Evolutionary conservation across 1,140 invertebrate genomes (phyloP).

Genomic region (Cotesia chilonis): DNA sequence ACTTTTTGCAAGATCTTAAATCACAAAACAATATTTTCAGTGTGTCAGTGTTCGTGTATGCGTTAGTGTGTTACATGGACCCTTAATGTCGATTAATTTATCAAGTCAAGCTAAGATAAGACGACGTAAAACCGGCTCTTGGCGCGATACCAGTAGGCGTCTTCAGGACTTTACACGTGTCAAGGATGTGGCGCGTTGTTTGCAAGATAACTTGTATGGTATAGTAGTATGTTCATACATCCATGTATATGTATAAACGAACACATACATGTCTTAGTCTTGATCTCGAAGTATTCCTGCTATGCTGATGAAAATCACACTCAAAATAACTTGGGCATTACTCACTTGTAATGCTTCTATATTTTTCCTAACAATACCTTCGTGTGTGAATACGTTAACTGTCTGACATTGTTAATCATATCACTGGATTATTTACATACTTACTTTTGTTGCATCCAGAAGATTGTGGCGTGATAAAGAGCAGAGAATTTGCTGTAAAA

Average conservation of each 20-base stretch:
- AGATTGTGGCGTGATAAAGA: no score
- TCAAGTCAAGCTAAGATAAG: slow-evolving; percentile 45
- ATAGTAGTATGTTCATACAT: neutral
- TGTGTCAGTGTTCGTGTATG: neutral
- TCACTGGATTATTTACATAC: no score
- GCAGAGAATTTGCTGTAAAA: no score
- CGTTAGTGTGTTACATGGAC: slow-evolving; percentile 13
- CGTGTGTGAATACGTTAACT: neutral
- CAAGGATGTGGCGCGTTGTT: slow-evolving; percentile 17
- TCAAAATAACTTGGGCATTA: slow-evolving; percentile 22
- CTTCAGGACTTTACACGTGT: slow-evolving; percentile 26
- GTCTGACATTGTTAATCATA: neutral
- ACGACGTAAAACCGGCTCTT: slow-evolving; percentile 28
- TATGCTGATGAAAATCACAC: slow-evolving; percentile 18
- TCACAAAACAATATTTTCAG: neutral
- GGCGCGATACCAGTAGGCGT: slow-evolving; percentile 31
- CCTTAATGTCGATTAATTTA: slow-evolving; percentile 57
- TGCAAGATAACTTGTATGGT: slow-evolving; percentile 15
- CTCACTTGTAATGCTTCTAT: slow-evolving; percentile 5
- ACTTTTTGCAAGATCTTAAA: neutral
- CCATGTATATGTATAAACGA: no score
- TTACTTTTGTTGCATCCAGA: no score
- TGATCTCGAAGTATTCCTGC: slow-evolving; percentile 2
- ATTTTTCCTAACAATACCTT: neutral
- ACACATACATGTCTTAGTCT: neutral